Evolutionary conservation across 2,113 vertebrate species (phyloP), one percentile per base, ranked within the genome.

Genomic region (Tachysurus fulvidraco): DNA sequence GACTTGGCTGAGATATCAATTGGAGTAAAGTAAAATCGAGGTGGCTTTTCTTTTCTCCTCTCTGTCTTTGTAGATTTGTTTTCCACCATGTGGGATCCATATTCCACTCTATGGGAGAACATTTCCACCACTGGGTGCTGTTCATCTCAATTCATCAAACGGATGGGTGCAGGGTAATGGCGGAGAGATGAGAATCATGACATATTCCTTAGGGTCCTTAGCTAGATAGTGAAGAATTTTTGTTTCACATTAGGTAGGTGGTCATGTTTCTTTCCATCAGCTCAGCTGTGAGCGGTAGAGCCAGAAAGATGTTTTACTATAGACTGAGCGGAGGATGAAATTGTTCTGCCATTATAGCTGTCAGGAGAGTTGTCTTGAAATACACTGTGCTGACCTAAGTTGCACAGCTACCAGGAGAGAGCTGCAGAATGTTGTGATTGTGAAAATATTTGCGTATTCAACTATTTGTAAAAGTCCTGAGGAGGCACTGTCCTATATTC

Each of bases 281-380:
- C 46, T 41, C 60, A 81, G 85, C 85, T 83, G 67, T 83, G 85
- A 83, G 54, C 83, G 13, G 54, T 55, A 83, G 60, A 85, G 86
- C 60, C 64, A 54, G 57, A 46, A 36, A 83, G 82, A 88, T 85
- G 81, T 50, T 85, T 89, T 81, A 69, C 83, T 85, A 85, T 59
- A 44, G 54, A 82, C 83, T 59, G 83, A 81, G 78, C 69, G 83
- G 71, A 83, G 73, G 78, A 84, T 78, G 62, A 89, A 89, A 89
- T 73, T 78, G 71, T 46, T 13, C 44, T 46, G 81, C 69, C 44
- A 85, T 73, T 85, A 83, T 78, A 46, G 52, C 60, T 85, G 59
- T 83, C 71, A 65, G 59, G 69, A 77, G 86, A 85, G 60, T 79
- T 73, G 67, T 73, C 44, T 52, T 59, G 69, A 77, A 69, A 88